Evolutionary conservation across 2,888 invertebrate species (phyloP), one percentile per base, ranked within the genome.

Genomic region (Spilarctia lutea): DNA sequence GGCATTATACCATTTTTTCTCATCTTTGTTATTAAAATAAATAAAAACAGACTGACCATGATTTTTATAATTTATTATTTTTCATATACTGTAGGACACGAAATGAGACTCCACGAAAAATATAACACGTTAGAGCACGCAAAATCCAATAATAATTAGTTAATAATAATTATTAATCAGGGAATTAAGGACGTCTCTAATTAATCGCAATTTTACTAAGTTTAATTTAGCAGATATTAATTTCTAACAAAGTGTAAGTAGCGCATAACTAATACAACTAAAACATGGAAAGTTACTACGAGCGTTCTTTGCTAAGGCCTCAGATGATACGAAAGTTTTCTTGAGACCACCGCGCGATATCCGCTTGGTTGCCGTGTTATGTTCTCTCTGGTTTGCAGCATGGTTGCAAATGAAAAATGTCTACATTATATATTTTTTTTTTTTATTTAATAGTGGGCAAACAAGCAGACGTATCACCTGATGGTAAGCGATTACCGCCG

Each of bases 251-350:
- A 63, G 52, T 24, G 27, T 60, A 60, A 60, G 27, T 60, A 27
- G 60, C 27, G 60, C 60, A 60, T n/a, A 60, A 60, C 60, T 60
- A 16, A 60, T n/a, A 27, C 27, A 60, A 60, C 60, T 60, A 60
- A 60, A 60, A 27, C 27, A 16, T 60, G 60, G 60, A 60, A 60
- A 27, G 60, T 60, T 27, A 60, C 16, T 60, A 60, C 60, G 27
- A 60, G 6, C 6, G 2, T 60, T 27, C 10, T 56, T 56, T n/a
- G 24, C n/a, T 10, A 24, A 56, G 24, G n/a, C n/a, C 52, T 56
- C n/a, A n/a, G n/a, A 56, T 56, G 10, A n/a, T 56, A 20, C 52
- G 52, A 56, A 56, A 56, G n/a, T 56, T 56, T n/a, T 56, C 52
- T 52, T 24, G 52, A 20, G 52, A 52, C 24, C 24, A 24, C 8